phyloP scores from a whole-genome alignment of 2,888 invertebrate species.

The Tenthredo livida region DNA sequence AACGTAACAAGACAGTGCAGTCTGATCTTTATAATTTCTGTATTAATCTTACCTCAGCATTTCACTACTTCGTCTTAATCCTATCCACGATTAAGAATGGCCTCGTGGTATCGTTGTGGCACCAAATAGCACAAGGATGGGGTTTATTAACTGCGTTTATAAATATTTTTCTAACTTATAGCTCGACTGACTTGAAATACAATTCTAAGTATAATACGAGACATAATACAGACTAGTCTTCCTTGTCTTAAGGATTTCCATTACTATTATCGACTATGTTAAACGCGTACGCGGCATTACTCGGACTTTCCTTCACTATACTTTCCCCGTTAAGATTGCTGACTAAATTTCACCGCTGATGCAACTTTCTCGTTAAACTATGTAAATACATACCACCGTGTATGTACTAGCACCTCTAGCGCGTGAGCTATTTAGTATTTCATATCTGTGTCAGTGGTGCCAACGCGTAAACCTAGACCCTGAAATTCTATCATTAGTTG shows the following conservation, averaged over 20 bases:
- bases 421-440: slow-evolving; percentile 8
- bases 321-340: not conserved
- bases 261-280: not conserved
- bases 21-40: not conserved
- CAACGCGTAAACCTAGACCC: slow-evolving; percentile 18
- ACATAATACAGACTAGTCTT: no score
- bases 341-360: slow-evolving; percentile 29
- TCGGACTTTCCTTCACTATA: slow-evolving; percentile 17
- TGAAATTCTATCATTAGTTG: slow-evolving; percentile 22
- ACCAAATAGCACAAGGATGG: no score
- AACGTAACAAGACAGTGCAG: not conserved
- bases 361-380: slow-evolving; percentile 36
- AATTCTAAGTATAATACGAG: no score
- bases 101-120: no score
- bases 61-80: not conserved
- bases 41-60: slow-evolving; percentile 37
- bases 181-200: no score
- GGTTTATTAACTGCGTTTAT: no score
- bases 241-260: no score
- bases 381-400: not conserved
- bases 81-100: not conserved
- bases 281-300: slow-evolving; percentile 2
- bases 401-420: not conserved
- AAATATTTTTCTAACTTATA: no score
- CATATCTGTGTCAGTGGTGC: slow-evolving; percentile 32